Percentiles rank a stretch among this genome's conserved stretches.
phyloP scores from a whole-genome alignment of 2,113 vertebrate genomes.

The Columba janthina region DNA sequence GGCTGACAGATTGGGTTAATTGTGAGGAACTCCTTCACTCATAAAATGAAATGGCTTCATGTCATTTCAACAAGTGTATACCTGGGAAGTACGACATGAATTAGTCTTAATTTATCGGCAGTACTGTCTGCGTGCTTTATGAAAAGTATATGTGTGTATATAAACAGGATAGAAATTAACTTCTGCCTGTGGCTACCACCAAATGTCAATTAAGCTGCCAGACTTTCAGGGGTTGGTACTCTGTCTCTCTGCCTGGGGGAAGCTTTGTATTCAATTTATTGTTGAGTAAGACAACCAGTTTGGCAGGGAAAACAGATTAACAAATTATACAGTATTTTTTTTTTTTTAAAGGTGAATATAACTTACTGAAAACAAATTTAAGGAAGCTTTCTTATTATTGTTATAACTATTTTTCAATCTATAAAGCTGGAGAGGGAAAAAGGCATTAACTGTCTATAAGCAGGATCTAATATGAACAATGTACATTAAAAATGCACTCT shows the following conservation, averaged over 20 bases:
- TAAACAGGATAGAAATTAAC: slow-evolving; percentile 65
- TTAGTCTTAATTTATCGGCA: slow-evolving; percentile 54
- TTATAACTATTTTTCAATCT: slow-evolving; percentile 32
- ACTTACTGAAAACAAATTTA: slow-evolving; percentile 62
- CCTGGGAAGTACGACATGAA: slow-evolving; percentile 51
- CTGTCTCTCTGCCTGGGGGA: slow-evolving; percentile 66
- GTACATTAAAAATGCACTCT: slow-evolving; percentile 35
- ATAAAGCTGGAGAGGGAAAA: slow-evolving; percentile 17
- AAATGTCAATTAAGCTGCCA: slow-evolving; percentile 75
- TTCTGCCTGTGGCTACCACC: slow-evolving; percentile 53
- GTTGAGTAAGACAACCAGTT: slow-evolving; percentile 71
- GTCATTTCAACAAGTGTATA: slow-evolving; percentile 18
- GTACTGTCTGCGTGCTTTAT: slow-evolving; percentile 18
- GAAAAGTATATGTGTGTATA: slow-evolving; percentile 41
- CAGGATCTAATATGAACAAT: slow-evolving; percentile 25
- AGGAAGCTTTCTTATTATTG: slow-evolving; percentile 40
- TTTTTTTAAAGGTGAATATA: slow-evolving; percentile 56
- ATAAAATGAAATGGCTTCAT: slow-evolving; percentile 37
- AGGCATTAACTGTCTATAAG: slow-evolving; percentile 9
- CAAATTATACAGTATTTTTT: slow-evolving; percentile 60
- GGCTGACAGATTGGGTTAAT: slow-evolving; percentile 27
- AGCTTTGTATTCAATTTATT: slow-evolving; percentile 74
- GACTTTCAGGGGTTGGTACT: slow-evolving; percentile 56
- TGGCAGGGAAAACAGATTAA: slow-evolving; percentile 69
- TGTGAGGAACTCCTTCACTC: slow-evolving; percentile 34